Evolutionary conservation across 2,797 vertebrate species (phyloP).

Genomic region (Diplodus puntazzo): DNA sequence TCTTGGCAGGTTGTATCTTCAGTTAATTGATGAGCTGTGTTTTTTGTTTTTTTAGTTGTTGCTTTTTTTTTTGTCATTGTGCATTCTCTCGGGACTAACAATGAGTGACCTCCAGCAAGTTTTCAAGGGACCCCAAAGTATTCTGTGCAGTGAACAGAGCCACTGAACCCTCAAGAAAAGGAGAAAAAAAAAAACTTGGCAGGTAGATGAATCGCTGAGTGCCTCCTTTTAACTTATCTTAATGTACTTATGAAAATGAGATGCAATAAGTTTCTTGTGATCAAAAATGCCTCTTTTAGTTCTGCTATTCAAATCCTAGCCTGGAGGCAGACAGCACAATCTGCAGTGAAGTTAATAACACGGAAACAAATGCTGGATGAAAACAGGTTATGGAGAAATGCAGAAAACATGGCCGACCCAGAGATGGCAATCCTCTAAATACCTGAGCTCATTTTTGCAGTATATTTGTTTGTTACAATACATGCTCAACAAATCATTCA

Average conservation of each 20-base stretch:
- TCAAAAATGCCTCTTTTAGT: neutral
- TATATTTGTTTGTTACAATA: neutral
- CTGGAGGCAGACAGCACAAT: neutral
- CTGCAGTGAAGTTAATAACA: neutral
- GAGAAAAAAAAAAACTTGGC: neutral
- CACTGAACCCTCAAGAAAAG: neutral
- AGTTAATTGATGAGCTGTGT: conserved; percentile 61
- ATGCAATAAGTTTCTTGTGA: conserved; percentile 4
- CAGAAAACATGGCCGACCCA: neutral
- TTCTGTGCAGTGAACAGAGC: neutral
- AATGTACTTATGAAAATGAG: neutral
- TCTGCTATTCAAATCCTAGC: conserved; percentile 6
- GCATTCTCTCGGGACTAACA: conserved; percentile 2
- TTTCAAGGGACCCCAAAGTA: conserved; percentile 9
- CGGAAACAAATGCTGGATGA: conserved; percentile 9
- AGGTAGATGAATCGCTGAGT: conserved; percentile 7
- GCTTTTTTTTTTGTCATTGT: conserved; percentile 19
- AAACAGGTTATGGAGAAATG: neutral
- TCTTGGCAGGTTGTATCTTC: conserved; percentile 35
- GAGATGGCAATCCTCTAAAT: neutral
- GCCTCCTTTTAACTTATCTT: conserved; percentile 22
- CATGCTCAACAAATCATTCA: neutral
- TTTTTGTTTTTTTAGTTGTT: conserved; percentile 25
- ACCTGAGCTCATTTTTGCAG: neutral
- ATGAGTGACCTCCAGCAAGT: conserved; percentile 23